These are phyloP conservation scores for Chascanopsetta lugubris DNA, from an alignment of 2,113 vertebrate species.

Conservation along the genomic window DNA sequence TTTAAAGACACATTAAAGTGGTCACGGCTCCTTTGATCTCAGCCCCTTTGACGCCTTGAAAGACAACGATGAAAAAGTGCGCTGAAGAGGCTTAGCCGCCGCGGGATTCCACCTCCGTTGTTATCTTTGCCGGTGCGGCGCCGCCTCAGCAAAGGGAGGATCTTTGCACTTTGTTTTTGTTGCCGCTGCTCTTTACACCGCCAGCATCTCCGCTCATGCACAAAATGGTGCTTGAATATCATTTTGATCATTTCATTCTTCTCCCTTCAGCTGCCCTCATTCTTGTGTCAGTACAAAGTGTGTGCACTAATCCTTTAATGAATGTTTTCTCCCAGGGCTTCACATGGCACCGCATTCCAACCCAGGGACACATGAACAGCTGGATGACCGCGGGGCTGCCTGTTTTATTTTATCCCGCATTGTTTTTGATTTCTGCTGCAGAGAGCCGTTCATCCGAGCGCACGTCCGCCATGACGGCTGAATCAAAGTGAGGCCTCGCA, in stretches of 20 bases:
- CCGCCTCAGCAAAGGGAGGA: conserved; percentile 52
- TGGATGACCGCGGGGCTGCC: conserved; percentile 39
- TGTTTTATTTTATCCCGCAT: conserved; percentile 59
- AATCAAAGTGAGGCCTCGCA: conserved; percentile 12
- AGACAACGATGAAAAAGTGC: conserved; percentile 41
- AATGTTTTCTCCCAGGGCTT: conserved; percentile 65
- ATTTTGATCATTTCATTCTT: conserved; percentile 68
- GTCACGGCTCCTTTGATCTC: conserved; percentile 57
- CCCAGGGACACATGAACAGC: conserved; percentile 54
- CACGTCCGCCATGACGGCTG: conserved; percentile 17
- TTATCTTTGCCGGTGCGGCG: conserved; percentile 61
- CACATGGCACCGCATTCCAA: conserved; percentile 68
- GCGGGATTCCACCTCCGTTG: conserved; percentile 58
- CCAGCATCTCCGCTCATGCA: conserved; percentile 70
- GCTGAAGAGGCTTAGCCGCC: conserved; percentile 37
- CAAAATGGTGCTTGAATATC: conserved; percentile 71
- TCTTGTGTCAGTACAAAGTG: conserved; percentile 74
- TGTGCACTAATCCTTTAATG: conserved; percentile 69
- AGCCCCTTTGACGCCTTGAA: conserved; percentile 64
- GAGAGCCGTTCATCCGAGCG: conserved; percentile 17
- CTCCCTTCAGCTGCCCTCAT: conserved; percentile 67
- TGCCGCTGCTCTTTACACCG: conserved; percentile 63
- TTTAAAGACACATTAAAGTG: conserved; percentile 30
- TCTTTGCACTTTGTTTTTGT: conserved; percentile 72
- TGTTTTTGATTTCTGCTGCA: conserved; percentile 44